These are phyloP conservation scores for Coccyzus lansbergi DNA, from an alignment of 2,797 vertebrate genomes.

Conservation along the genomic window DNA sequence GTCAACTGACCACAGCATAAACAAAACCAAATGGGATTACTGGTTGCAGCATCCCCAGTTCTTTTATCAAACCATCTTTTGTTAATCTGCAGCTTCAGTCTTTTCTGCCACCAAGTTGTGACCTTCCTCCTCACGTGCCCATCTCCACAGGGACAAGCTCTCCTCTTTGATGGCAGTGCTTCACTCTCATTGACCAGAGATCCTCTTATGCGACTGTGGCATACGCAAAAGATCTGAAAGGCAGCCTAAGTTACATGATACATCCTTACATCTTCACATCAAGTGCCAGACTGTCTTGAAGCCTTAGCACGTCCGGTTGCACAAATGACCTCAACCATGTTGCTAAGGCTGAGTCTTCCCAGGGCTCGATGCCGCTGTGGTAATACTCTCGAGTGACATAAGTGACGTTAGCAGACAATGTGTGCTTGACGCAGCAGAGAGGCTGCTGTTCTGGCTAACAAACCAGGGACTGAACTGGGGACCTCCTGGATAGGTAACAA, in stretches of 20 bases:
- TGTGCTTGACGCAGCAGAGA: fast-evolving
- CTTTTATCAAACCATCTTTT: slow-evolving; percentile 40
- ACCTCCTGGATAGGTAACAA: neutral
- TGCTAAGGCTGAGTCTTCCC: neutral
- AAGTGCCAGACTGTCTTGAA: neutral
- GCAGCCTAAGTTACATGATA: neutral
- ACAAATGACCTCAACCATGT: neutral
- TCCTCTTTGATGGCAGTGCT: neutral
- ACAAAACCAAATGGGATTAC: slow-evolving; percentile 14
- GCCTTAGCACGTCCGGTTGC: neutral
- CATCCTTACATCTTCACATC: neutral
- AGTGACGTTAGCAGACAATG: neutral
- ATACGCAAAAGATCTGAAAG: neutral
- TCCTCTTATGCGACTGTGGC: neutral
- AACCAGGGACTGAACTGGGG: neutral
- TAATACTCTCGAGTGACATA: fast-evolving
- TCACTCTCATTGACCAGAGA: neutral
- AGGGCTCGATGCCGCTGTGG: neutral
- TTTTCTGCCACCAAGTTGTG: slow-evolving; percentile 18
- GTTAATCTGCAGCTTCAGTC: slow-evolving; percentile 47
- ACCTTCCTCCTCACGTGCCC: neutral
- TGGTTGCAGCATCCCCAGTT: slow-evolving; percentile 32
- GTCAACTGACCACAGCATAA: neutral
- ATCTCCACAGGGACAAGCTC: neutral
- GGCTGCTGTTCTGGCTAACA: neutral